A percentile compares a stretch with the other conserved stretches of the same genome.
Evolutionary conservation across 2,888 invertebrate species (phyloP).

Genomic region (Hemaris fuciformis): DNA sequence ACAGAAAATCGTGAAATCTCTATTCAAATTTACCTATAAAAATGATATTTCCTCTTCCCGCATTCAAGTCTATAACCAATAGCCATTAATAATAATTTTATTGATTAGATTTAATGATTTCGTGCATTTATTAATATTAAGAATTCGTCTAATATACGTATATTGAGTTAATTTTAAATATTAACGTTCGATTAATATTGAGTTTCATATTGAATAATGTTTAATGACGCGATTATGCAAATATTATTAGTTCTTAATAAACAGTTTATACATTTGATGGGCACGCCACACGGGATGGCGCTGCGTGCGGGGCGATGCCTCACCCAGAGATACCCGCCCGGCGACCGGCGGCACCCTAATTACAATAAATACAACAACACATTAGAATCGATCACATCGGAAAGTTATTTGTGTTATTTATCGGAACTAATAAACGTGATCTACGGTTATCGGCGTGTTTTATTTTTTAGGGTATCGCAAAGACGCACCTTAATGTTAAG

Average conservation of each 20-base stretch:
- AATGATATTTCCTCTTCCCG: slow-evolving; percentile 50
- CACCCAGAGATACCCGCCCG: slow-evolving; percentile 13
- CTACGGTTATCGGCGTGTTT: slow-evolving; percentile 69
- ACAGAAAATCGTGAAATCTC: slow-evolving; percentile 31
- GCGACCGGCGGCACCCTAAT: slow-evolving; percentile 45
- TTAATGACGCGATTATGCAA: slow-evolving; percentile 76
- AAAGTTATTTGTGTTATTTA: slow-evolving; percentile 75
- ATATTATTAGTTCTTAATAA: slow-evolving; percentile 78
- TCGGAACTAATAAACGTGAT: slow-evolving; percentile 78
- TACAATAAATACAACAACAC: slow-evolving; percentile 78
- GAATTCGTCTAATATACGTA: slow-evolving; percentile 55
- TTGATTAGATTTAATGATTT: slow-evolving; percentile 61
- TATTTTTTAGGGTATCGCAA: slow-evolving; percentile 48
- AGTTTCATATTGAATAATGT: slow-evolving; percentile 69
- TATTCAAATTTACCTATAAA: slow-evolving; percentile 44
- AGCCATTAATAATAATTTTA: slow-evolving; percentile 54
- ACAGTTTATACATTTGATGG: slow-evolving; percentile 71
- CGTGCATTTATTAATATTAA: slow-evolving; percentile 58
- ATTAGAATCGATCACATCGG: slow-evolving; percentile 77
- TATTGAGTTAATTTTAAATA: slow-evolving; percentile 70
- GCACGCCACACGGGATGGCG: slow-evolving; percentile 54
- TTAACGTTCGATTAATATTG: slow-evolving; percentile 74
- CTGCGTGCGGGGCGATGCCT: slow-evolving; percentile 15
- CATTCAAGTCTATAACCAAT: slow-evolving; percentile 47
- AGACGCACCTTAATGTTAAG: slow-evolving; percentile 8